Percentiles rank a stretch among this genome's conserved stretches.
Evolutionary conservation across 2,113 vertebrate genomes (phyloP).

Genomic region (Anthoscopus minutus): DNA sequence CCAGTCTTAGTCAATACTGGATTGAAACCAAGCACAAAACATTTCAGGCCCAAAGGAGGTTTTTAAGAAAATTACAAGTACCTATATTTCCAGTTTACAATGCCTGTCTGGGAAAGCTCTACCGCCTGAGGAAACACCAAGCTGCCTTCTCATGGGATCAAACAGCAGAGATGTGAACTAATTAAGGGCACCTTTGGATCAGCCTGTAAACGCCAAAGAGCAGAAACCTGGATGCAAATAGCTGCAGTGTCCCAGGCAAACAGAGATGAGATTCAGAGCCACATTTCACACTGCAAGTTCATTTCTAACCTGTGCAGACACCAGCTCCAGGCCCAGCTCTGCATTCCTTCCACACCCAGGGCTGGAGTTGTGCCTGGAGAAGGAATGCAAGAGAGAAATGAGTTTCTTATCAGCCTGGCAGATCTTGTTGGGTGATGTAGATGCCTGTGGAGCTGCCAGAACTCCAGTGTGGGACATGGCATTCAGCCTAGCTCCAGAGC

Average conservation of each 20-base stretch:
- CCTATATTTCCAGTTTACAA: constrained; percentile 1
- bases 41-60: constrained; percentile 25
- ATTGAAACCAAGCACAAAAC: constrained; percentile 47
- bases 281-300: neutral
- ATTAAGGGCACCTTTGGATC: neutral
- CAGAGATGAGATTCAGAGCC: neutral
- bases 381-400: neutral
- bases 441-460: neutral
- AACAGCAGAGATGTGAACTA: neutral
- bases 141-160: neutral
- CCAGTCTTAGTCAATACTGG: constrained; percentile 48
- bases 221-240: neutral
- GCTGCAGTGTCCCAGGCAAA: neutral
- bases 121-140: neutral
- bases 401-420: constrained; percentile 5
- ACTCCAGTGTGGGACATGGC: neutral
- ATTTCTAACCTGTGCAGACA: neutral
- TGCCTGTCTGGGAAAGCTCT: constrained; percentile 13
- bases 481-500: neutral
- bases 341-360: constrained; percentile 35
- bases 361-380: neutral
- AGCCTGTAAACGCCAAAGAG: neutral
- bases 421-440: constrained; percentile 11
- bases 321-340: neutral
- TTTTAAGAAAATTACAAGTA: constrained; percentile 11